These are phyloP conservation scores for Platyscapa corneri DNA, from an alignment of 1,140 invertebrate genomes.

Conservation along the genomic window DNA sequence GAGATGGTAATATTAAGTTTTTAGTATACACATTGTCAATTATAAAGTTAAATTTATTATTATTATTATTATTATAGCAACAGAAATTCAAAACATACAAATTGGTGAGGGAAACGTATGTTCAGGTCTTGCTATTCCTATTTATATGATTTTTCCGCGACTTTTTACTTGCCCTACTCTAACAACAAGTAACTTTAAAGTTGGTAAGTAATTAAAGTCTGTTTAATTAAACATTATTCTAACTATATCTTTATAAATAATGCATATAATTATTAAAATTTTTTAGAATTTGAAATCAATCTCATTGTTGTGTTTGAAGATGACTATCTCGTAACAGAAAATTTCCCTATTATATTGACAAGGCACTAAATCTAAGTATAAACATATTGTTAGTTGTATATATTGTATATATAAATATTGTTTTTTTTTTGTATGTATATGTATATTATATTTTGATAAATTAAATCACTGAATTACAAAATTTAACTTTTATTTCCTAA, in stretches of 20 bases:
- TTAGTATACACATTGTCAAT: background rate
- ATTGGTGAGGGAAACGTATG: constrained; percentile 94
- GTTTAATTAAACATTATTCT: constrained; percentile 7
- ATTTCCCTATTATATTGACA: constrained; percentile 90
- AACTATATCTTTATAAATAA: background rate
- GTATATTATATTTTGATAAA: constrained; percentile 53
- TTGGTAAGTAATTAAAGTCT: constrained; percentile 81
- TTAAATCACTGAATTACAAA: constrained; percentile 44
- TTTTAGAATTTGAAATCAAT: constrained; percentile 97
- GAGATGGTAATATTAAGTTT: constrained; percentile 82
- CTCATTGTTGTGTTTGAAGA: constrained; percentile 94
- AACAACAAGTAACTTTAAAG: constrained; percentile 94
- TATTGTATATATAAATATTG: constrained; percentile 38
- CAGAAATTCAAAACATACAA: constrained; percentile 98
- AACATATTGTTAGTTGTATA: constrained; percentile 44
- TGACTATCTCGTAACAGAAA: constrained; percentile 96
- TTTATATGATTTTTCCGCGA: constrained; percentile 96
- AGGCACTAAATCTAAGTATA: constrained; percentile 71
- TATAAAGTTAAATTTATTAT: constrained; percentile 20
- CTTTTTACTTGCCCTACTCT: constrained; percentile 96
- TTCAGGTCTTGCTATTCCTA: constrained; percentile 87
- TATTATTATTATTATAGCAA: constrained; percentile 78
- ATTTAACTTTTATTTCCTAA: constrained; percentile 35
- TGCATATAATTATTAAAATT: constrained; percentile 59
- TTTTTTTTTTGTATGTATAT: constrained; percentile 47